Conservation (phyloP, 2,888 invertebrate species). For the Agonopterix arenella region DNA sequence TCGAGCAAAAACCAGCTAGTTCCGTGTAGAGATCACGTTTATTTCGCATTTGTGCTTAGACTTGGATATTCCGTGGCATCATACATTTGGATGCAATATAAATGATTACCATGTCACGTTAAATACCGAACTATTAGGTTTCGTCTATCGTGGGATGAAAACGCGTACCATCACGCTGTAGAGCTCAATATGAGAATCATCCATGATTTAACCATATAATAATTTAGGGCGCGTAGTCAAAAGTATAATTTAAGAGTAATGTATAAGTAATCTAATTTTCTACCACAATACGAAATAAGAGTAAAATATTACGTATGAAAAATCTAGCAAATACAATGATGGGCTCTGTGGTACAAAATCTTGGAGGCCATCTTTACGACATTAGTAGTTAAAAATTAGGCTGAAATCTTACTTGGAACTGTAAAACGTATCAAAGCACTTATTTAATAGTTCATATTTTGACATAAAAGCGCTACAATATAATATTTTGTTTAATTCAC, state of each 20-base stretch:
- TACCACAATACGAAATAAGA: constrained; percentile 47
- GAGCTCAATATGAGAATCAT: too few relatives aligned
- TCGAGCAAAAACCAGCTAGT: too few relatives aligned
- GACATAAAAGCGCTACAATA: constrained; percentile 30
- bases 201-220: too few relatives aligned
- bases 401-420: constrained; percentile 13
- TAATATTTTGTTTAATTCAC: constrained; percentile 31
- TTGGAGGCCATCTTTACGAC: constrained; percentile 28
- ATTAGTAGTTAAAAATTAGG: constrained; percentile 20
- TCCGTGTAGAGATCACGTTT: too few relatives aligned
- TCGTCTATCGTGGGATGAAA: too few relatives aligned
- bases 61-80: too few relatives aligned
- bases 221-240: constrained; percentile 22
- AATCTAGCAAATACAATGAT: constrained; percentile 36
- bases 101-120: too few relatives aligned
- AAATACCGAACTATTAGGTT: too few relatives aligned
- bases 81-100: too few relatives aligned
- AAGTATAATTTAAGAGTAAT: constrained; percentile 11
- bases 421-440: constrained; percentile 34
- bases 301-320: constrained; percentile 58
- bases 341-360: constrained; percentile 15
- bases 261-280: constrained; percentile 35
- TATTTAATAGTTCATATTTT: constrained; percentile 13
- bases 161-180: too few relatives aligned
- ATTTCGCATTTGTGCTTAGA: too few relatives aligned